Percentiles rank a stretch among this genome's conserved stretches.
Evolutionary conservation across 2,113 vertebrate species (phyloP).

Genomic region (Alectura lathami): DNA sequence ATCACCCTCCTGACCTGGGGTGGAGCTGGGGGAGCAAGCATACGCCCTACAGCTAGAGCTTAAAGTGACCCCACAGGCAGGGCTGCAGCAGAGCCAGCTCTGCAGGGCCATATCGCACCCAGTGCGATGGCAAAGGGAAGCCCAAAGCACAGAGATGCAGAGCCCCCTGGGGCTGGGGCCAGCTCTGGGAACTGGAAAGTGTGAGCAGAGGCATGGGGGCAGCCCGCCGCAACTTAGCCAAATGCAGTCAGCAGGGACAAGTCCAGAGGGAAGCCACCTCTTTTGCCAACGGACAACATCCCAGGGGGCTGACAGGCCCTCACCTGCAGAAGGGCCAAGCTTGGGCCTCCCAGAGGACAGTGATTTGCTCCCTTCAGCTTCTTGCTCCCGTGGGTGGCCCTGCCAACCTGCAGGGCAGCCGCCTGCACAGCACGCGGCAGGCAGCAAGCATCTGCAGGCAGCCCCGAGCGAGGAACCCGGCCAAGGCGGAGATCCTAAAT

Average conservation of each 20-base stretch:
- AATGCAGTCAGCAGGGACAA: not conserved
- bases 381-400: not conserved
- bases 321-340: not conserved
- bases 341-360: not conserved
- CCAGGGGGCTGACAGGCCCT: not conserved
- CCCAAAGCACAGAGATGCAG: not conserved
- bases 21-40: not conserved
- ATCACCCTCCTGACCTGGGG: not conserved
- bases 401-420: not conserved
- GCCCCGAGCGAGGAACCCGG: not conserved
- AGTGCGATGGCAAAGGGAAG: not conserved
- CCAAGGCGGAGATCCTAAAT: not conserved
- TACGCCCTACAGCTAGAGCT: not conserved
- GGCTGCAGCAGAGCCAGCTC: not conserved
- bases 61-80: not conserved
- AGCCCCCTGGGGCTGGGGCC: not conserved
- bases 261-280: not conserved
- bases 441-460: rapidly evolving
- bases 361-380: not conserved
- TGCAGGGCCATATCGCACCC: rapidly evolving
- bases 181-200: not conserved
- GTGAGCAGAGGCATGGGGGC: not conserved
- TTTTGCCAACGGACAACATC: not conserved
- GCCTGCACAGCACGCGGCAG: not conserved
- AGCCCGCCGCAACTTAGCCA: not conserved